Base-by-base conservation (phyloP, 2,888 invertebrate genomes). In the Gandaritis pyraliata region DNA sequence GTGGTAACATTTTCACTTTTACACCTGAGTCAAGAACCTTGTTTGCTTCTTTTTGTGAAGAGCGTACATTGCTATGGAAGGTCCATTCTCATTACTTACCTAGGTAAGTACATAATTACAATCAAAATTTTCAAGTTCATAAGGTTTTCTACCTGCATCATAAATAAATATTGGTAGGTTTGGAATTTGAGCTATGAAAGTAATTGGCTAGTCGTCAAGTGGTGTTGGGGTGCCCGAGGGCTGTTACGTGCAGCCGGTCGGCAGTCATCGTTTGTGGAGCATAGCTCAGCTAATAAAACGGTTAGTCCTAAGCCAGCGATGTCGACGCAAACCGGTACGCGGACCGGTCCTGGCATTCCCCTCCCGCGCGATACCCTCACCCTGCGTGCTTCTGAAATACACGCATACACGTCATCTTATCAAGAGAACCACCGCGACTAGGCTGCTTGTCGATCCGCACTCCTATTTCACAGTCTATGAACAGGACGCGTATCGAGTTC, bases 271-370 rank as follows among this genome's bases (percentile, higher is more conserved):
- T 90, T 90, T 87, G 88, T 90, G 82, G 90, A 90, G 85, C 90
- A 88, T 83, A 77, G 87, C 86, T 85, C 80, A 81, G 83, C 88
- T 90, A 89, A 88, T 90, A 89, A 90, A 91, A 92, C 92, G 86
- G 90, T 90, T 88, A 87, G 86, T 85, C 85, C 87, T 88, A 87
- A 83, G 81, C 80, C 79, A 74, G 73, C 83, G 83, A 83, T 81
- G 87, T 82, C 77, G 86, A 86, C 77, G 81, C 80, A 86, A 91
- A 92, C 90, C 91, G 90, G 92, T 91, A 86, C 80, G 82, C 74
- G 71, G 85, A 90, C 91, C 91, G 90, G 91, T 89, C 88, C 76
- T 73, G 69, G 67, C 73, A 75, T 72, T 73, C 77, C 78, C 77
- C 78, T 73, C 80, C 72, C 80, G 70, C 73, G 65, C 74, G 71